These are phyloP conservation scores for Astur gentilis DNA, from an alignment of 2,113 vertebrate genomes.

Conservation along the genomic window DNA sequence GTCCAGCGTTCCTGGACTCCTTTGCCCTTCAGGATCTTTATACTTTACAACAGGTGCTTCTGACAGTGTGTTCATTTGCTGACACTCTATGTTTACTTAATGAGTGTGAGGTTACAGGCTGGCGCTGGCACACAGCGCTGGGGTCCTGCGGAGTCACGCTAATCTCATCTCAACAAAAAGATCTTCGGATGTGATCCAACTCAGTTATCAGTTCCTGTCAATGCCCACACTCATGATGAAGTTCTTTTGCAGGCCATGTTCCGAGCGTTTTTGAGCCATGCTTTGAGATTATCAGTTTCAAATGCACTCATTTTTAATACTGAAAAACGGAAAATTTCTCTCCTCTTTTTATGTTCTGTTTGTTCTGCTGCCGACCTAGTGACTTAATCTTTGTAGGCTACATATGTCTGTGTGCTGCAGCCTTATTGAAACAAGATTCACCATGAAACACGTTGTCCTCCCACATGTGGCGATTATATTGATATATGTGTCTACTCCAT, in stretches of 20 bases:
- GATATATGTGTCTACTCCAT: rapidly evolving
- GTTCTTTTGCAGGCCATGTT: neutral
- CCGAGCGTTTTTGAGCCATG: neutral
- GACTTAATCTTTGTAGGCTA: neutral
- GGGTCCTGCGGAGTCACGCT: neutral
- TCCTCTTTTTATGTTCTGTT: neutral
- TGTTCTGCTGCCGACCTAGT: neutral
- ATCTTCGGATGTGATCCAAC: neutral
- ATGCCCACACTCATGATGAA: rapidly evolving
- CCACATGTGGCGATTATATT: neutral
- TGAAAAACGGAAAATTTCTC: neutral
- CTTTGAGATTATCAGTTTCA: neutral
- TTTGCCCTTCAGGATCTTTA: neutral
- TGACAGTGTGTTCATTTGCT: neutral
- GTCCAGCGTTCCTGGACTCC: neutral
- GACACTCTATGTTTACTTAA: neutral
- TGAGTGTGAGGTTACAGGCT: neutral
- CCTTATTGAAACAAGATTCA: neutral
- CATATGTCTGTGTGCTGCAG: rapidly evolving
- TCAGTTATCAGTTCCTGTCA: neutral
- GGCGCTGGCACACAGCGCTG: neutral
- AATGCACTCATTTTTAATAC: neutral
- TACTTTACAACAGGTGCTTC: neutral
- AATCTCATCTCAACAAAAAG: neutral
- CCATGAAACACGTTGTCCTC: neutral